Base-by-base conservation (phyloP, 2,113 vertebrate species). In the Chionomys nivalis region DNA sequence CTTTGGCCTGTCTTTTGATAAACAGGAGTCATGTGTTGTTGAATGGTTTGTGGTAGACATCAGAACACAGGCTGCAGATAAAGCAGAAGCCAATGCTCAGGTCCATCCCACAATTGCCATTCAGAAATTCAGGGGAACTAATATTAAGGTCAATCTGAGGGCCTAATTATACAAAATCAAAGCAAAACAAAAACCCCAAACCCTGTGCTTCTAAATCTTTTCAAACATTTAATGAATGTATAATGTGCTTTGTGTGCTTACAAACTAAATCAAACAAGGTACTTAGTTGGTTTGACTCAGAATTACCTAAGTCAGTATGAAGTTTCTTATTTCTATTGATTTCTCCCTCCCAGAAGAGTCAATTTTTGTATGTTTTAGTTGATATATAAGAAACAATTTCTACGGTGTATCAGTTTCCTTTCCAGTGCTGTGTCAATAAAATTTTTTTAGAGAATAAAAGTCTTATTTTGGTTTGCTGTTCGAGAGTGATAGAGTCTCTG, bases 211-310 rank as follows among this genome's bases (percentile, higher is more conserved):
- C 55, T 91, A 86, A 17, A 17, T 47, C n/a, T 12, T 76, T 52
- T 11, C 12, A 72, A 12, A 8, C 78, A 85, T 92, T 36, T 76
- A 89, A 94, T 55, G 2, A 89, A 94, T 55, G 2, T 44, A 58
- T 72, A 85, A 49, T 85, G 31, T 88, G 11, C 36, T 58, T 28
- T 90, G 12, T 75, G 1, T 86, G 21, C 24, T 3, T 81, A 2
- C 7, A 93, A 66, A 87, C 7, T 14, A 73, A 96, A 70, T 1
- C 21, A 86, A 82, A 89, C 1, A n/a, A 4, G 72, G 49, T 0
- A 94, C 52, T 89, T 65, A 17, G 7, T 72, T 96, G 49, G 42
- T 88, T 88, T 95, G 76, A 1, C 17, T 85, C 55, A 94, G 78
- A 2, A n/a, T 55, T 49, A 95, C 4, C 2, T 55, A 92, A 39